phyloP scores from a whole-genome alignment of 2,888 invertebrate species.

The Periphyllus acericola region DNA sequence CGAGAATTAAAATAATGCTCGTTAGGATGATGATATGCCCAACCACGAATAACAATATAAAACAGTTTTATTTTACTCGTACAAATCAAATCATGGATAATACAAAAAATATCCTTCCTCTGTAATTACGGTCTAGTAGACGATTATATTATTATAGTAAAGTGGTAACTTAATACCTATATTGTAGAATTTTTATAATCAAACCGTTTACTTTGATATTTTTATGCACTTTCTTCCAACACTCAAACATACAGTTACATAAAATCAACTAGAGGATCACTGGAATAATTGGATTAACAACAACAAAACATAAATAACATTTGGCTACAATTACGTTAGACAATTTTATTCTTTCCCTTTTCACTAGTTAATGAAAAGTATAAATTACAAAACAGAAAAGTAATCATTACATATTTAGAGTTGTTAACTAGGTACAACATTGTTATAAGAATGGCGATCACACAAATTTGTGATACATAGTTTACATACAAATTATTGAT shows the following conservation, averaged over 20 bases:
- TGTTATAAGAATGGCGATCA: background rate
- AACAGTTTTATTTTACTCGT: no score
- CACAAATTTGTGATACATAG: slow-evolving; percentile 30
- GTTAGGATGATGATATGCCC: no score
- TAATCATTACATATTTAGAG: slow-evolving; percentile 26
- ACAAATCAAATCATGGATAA: no score
- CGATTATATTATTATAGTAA: no score
- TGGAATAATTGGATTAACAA: background rate
- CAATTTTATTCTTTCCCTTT: slow-evolving; percentile 19
- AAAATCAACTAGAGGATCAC: background rate
- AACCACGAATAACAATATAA: no score
- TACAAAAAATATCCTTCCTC: no score
- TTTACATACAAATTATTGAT: slow-evolving; percentile 3
- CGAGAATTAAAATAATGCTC: no score
- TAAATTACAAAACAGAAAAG: background rate
- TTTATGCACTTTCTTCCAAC: no score
- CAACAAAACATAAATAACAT: background rate
- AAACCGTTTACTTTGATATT: no score
- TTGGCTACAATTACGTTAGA: background rate
- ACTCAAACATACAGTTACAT: background rate
- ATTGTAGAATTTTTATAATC: no score
- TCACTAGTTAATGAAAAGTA: slow-evolving; percentile 14
- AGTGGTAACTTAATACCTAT: no score
- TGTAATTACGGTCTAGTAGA: no score
- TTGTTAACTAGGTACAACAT: background rate